Conservation (phyloP, 1,140 invertebrate species). For the Stratiolaelaps scimitus region DNA sequence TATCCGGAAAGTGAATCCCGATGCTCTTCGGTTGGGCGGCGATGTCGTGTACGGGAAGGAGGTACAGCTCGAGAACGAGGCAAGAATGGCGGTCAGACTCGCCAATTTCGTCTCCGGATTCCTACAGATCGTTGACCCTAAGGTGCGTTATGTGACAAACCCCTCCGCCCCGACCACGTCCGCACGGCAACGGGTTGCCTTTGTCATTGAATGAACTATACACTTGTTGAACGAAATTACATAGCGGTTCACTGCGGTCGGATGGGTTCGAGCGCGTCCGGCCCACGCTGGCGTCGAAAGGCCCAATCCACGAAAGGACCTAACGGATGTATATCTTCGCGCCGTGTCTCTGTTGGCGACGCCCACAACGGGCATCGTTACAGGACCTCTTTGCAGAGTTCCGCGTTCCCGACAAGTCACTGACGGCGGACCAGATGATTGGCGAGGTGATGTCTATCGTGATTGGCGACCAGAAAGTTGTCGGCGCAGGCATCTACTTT, state of each 20-base stretch:
- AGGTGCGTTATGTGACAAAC: slow-evolving; percentile 37
- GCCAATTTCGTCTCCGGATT: slow-evolving; percentile 57
- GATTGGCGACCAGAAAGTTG: slow-evolving; percentile 73
- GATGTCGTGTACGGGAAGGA: slow-evolving; percentile 72
- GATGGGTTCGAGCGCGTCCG: no score
- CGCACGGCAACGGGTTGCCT: no score
- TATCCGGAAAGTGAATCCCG: slow-evolving; percentile 42
- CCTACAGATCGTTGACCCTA: slow-evolving; percentile 67
- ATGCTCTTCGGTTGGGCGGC: slow-evolving; percentile 61
- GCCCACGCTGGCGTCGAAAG: no score
- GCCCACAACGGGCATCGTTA: no score
- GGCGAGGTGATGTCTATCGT: slow-evolving; percentile 79
- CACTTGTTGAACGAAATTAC: no score
- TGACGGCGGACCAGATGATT: slow-evolving; percentile 87
- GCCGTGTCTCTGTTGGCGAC: no score
- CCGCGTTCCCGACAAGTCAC: slow-evolving; percentile 65
- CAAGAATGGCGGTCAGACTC: slow-evolving; percentile 79
- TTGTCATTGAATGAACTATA: no score
- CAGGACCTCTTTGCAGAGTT: slow-evolving; percentile 77
- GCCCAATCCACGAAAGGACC: no score
- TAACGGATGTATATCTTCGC: no score
- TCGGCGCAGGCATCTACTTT: slow-evolving; percentile 83
- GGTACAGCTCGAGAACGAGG: slow-evolving; percentile 82
- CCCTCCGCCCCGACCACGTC: no score
- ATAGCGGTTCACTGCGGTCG: no score